A percentile compares a stretch with the other conserved stretches of the same genome.
Conservation (phyloP, 2,113 vertebrate genomes). For the Pangasianodon hypophthalmus region DNA sequence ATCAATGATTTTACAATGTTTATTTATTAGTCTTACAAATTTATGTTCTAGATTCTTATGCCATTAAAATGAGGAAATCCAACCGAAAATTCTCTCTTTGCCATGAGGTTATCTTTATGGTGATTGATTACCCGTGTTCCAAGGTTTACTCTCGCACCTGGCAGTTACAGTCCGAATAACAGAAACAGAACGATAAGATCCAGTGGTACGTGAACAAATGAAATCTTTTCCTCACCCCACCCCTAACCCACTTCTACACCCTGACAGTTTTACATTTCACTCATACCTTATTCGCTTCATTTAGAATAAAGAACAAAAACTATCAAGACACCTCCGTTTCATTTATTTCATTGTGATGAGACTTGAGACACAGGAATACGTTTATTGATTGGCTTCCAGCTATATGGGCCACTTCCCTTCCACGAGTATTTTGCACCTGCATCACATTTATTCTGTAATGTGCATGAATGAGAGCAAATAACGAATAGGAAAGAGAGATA, state of each 20-base stretch:
- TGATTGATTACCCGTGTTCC: too few relatives aligned
- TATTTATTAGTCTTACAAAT: too few relatives aligned
- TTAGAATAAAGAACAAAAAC: not conserved
- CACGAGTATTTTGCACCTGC: conserved; percentile 64
- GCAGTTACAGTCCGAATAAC: not conserved
- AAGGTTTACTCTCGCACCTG: not conserved
- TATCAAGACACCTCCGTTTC: conserved; percentile 1
- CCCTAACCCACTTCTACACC: not conserved
- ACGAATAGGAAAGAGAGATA: conserved; percentile 26
- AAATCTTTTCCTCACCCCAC: not conserved
- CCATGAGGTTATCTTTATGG: too few relatives aligned
- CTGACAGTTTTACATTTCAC: conserved; percentile 6
- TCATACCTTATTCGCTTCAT: conserved; percentile 34
- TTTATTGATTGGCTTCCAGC: conserved; percentile 68
- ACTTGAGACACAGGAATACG: conserved; percentile 57
- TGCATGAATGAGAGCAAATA: conserved; percentile 22
- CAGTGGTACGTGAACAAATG: not conserved
- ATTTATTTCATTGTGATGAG: conserved; percentile 58
- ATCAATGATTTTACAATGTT: too few relatives aligned
- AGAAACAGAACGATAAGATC: not conserved
- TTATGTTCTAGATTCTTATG: not conserved
- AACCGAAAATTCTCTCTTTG: not conserved
- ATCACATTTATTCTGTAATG: conserved; percentile 48
- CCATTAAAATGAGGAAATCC: not conserved
- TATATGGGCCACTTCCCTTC: conserved; percentile 55